Evolutionary conservation across 2,888 invertebrate genomes (phyloP), one percentile per base, ranked within the genome.

Genomic region (Synanthedon tipuliformis): DNA sequence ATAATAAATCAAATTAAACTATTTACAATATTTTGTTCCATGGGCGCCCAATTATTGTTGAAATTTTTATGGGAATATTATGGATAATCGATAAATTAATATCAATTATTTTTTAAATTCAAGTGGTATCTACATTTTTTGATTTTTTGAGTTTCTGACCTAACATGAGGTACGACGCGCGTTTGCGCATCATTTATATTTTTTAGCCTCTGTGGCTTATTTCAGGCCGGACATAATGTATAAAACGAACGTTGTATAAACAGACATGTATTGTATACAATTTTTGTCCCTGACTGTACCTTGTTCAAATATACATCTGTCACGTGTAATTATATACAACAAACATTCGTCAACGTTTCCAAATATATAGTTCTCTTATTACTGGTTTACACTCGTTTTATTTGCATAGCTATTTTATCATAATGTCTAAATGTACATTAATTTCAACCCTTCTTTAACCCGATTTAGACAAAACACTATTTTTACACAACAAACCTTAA

Each of bases 401-500:
- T 68, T 75, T 49, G 71, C 73, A 73, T 78, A 79, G 79, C 76
- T 85, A 83, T 78, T 80, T 76, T 75, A 78, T 73, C 78, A 84
- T 81, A 81, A 78, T 72, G 75, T 77, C 75, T 79, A 85, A 45
- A 81, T 82, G 77, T 83, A 85, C 82, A 85, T 76, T 76, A 69
- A 76, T 70, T 71, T 77, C 71, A 77, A 81, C 79, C 80, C 74
- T 78, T 76, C 71, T 73, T 77, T 78, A 77, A 80, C 77, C 77
- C 75, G 74, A 81, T 79, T 78, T 77, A 81, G 75, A 77, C 68
- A 78, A 78, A 82, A 79, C 79, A 67, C 78, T 81, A 81, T 76
- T 73, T 34, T 78, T 82, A 85, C 80, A 87, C 82, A 86, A 84
- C 85, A 86, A 83, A 83, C 78, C 83, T 85, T 85, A 86, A 34